A percentile compares a stretch with the other conserved stretches of the same genome.
Evolutionary conservation across 2,113 vertebrate genomes (phyloP).

Genomic region (Anarrhichthys ocellatus): DNA sequence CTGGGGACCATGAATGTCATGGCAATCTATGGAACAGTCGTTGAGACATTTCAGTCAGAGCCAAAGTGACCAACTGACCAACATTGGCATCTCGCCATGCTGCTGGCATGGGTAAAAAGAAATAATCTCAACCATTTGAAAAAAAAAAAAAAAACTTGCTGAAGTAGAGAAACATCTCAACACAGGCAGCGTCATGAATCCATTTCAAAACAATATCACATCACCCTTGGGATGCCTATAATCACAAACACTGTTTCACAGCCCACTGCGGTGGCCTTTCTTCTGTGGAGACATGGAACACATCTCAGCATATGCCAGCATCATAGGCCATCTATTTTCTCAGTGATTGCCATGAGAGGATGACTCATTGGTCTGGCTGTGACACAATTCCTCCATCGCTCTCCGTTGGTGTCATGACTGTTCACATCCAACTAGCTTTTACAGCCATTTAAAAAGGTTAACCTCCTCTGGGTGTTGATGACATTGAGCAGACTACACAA

Average conservation of each 20-base stretch:
- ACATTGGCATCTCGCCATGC: not conserved
- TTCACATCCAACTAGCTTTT: constrained; percentile 56
- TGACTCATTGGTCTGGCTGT: constrained; percentile 66
- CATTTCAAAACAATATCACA: constrained; percentile 13
- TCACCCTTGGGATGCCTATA: constrained; percentile 7
- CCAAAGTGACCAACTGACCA: not conserved
- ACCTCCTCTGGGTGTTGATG: constrained; percentile 44
- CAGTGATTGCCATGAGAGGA: constrained; percentile 28
- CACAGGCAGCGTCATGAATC: constrained; percentile 14
- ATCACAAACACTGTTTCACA: constrained; percentile 17
- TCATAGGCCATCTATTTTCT: constrained; percentile 56
- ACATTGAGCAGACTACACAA: constrained; percentile 54
- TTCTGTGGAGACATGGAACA: constrained; percentile 35
- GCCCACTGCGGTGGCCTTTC: constrained; percentile 25
- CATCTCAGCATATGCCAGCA: constrained; percentile 52
- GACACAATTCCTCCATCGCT: constrained; percentile 56
- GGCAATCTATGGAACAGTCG: not conserved
- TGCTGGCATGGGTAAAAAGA: not conserved
- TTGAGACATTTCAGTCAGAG: not conserved
- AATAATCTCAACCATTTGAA: not conserved
- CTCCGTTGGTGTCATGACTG: constrained; percentile 55
- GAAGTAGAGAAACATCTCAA: constrained; percentile 1
- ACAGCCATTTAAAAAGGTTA: constrained; percentile 67
- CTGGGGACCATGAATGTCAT: not conserved
- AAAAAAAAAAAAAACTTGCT: not conserved